A percentile compares a stretch with the other conserved stretches of the same genome.
These are phyloP conservation scores for Mactromeris polynyma DNA, from an alignment of 2,888 invertebrate species.

Conservation along the genomic window DNA sequence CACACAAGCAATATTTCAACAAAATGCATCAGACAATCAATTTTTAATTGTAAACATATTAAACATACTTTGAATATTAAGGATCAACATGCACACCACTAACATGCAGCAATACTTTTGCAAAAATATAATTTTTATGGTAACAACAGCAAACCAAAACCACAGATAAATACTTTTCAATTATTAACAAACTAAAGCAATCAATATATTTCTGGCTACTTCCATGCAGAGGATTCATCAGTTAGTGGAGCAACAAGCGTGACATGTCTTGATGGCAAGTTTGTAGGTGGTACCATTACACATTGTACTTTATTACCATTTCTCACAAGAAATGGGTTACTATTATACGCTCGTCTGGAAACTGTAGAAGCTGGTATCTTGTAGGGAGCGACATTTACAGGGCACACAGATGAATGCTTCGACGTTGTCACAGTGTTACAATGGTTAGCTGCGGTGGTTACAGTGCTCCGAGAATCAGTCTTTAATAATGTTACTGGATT, in stretches of 20 bases:
- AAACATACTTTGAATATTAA: not conserved
- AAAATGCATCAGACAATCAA: not conserved
- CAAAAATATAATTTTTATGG: not conserved
- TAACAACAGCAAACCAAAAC: not conserved
- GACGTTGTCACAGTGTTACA: slow-evolving; percentile 67
- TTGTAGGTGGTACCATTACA: slow-evolving; percentile 81
- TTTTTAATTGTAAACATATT: not conserved
- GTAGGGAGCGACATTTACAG: slow-evolving; percentile 76
- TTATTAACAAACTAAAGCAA: not conserved
- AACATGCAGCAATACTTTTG: slow-evolving; percentile 4
- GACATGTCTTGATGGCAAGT: slow-evolving; percentile 63
- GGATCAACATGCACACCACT: slow-evolving; percentile 1
- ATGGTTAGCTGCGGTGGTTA: slow-evolving; percentile 35
- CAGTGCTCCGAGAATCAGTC: slow-evolving; percentile 22
- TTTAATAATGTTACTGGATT: slow-evolving; percentile 49
- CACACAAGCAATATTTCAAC: not conserved
- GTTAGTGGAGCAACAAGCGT: slow-evolving; percentile 56
- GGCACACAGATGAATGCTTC: slow-evolving; percentile 70
- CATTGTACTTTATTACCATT: slow-evolving; percentile 84
- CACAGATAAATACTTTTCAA: not conserved
- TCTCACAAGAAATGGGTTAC: slow-evolving; percentile 81
- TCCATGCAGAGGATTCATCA: slow-evolving; percentile 36
- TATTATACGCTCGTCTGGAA: slow-evolving; percentile 79
- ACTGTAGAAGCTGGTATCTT: slow-evolving; percentile 71
- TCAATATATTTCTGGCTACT: not conserved